Evolutionary conservation across 2,888 invertebrate genomes (phyloP).

Genomic region (Ophonus ardosiacus): DNA sequence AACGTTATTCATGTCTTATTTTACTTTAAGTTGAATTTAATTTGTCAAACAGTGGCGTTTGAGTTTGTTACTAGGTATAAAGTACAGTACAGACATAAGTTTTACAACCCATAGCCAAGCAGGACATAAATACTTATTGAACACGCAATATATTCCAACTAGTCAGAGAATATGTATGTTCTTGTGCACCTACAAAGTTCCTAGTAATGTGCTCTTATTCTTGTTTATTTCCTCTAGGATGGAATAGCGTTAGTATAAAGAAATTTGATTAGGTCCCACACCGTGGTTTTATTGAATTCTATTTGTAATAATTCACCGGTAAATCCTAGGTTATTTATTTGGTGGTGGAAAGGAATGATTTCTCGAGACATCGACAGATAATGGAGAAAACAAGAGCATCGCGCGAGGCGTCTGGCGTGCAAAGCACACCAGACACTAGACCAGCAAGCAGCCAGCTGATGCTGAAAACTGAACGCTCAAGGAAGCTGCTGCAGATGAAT

Average conservation of each 20-base stretch:
- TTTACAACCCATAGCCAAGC: no score
- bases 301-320: neutral
- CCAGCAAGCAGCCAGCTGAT: neutral
- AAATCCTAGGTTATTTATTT: neutral
- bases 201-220: neutral
- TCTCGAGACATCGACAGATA: neutral
- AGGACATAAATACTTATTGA: no score
- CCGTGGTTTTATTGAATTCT: neutral
- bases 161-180: neutral
- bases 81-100: no score
- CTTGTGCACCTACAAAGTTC: neutral
- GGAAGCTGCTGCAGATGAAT: slow-evolving; percentile 9
- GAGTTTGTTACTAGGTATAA: no score
- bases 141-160: no score
- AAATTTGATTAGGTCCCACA: neutral
- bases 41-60: no score
- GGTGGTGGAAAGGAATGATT: neutral
- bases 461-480: neutral
- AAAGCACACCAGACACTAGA: no score
- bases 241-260: neutral
- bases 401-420: no score
- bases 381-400: slow-evolving; percentile 1
- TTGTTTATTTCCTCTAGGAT: neutral
- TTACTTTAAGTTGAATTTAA: no score
- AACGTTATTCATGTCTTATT: no score